Conservation (phyloP, 2,113 vertebrate genomes). For the Kryptolebias marmoratus region DNA sequence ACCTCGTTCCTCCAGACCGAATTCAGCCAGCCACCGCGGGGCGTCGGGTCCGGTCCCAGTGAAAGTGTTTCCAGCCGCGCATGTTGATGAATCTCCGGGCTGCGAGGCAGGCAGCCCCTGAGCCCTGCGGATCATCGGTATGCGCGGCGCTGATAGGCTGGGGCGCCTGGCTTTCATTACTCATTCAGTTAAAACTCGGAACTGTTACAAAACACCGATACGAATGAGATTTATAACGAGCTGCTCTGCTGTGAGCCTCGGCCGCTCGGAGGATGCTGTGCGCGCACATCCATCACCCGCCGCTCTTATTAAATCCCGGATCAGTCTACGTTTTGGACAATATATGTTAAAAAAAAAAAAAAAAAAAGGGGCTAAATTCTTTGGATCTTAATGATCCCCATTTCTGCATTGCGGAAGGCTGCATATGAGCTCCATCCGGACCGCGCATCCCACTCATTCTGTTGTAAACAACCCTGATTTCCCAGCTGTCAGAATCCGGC, state of each 20-base stretch:
- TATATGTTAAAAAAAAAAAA: not conserved
- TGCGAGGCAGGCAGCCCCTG: constrained; percentile 38
- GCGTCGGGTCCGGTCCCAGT: no score
- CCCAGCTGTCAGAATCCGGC: constrained; percentile 55
- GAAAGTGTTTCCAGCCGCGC: constrained; percentile 49
- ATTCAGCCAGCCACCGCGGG: no score
- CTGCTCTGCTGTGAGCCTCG: no score
- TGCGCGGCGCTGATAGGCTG: constrained; percentile 26
- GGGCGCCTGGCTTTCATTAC: constrained; percentile 37
- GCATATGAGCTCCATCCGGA: constrained; percentile 31
- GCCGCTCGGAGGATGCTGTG: no score
- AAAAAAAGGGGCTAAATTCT: not conserved
- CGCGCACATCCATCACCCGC: no score
- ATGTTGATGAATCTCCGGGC: constrained; percentile 34
- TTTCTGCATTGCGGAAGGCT: constrained; percentile 77
- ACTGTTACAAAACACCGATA: no score
- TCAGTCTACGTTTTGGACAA: not conserved
- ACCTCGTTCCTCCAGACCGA: no score
- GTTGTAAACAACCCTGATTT: constrained; percentile 62
- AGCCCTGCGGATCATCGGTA: constrained; percentile 45
- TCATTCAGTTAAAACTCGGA: not conserved
- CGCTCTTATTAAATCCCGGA: no score
- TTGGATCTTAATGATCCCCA: not conserved
- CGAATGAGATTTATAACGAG: no score
- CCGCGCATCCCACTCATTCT: constrained; percentile 44